Percentiles rank a stretch among this genome's conserved stretches.
Evolutionary conservation across 1,140 invertebrate genomes (phyloP).

Genomic region (Theocolax elegans): DNA sequence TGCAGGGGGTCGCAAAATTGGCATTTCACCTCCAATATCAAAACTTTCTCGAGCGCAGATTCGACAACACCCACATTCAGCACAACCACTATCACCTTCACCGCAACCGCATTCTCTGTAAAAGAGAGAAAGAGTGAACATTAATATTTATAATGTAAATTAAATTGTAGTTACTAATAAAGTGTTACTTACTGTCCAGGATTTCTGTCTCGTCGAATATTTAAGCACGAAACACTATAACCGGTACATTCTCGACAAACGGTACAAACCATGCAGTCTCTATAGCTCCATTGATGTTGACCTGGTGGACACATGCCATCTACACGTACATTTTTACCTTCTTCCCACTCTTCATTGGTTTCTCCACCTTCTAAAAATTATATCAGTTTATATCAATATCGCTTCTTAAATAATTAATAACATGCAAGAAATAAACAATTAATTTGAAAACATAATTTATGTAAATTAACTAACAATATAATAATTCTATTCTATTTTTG

Average conservation of each 20-base stretch:
- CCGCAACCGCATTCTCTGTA: slow-evolving; percentile 93
- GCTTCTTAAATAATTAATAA: too few species aligned
- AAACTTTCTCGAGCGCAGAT: slow-evolving; percentile 83
- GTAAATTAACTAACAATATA: too few species aligned
- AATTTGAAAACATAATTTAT: too few species aligned
- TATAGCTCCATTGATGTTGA: slow-evolving; percentile 82
- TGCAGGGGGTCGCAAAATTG: slow-evolving; percentile 65
- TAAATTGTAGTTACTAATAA: too few species aligned
- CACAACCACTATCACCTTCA: slow-evolving; percentile 92
- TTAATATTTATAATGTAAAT: slow-evolving; percentile 27
- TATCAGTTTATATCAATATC: background rate
- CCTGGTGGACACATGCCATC: slow-evolving; percentile 73
- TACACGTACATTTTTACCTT: slow-evolving; percentile 65
- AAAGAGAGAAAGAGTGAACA: slow-evolving; percentile 28
- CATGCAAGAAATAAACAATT: too few species aligned
- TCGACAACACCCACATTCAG: slow-evolving; percentile 90
- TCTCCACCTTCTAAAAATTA: slow-evolving; percentile 49
- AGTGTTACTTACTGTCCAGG: slow-evolving; percentile 90
- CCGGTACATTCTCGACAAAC: slow-evolving; percentile 95
- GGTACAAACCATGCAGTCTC: slow-evolving; percentile 90
- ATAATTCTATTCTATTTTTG: too few species aligned
- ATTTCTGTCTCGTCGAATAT: slow-evolving; percentile 80
- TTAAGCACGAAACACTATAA: slow-evolving; percentile 87
- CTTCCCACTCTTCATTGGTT: slow-evolving; percentile 70
- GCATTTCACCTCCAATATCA: slow-evolving; percentile 65